Evolutionary conservation across 1,140 invertebrate genomes (phyloP), one percentile per base, ranked within the genome.

Genomic region (Brachionus sp.): DNA sequence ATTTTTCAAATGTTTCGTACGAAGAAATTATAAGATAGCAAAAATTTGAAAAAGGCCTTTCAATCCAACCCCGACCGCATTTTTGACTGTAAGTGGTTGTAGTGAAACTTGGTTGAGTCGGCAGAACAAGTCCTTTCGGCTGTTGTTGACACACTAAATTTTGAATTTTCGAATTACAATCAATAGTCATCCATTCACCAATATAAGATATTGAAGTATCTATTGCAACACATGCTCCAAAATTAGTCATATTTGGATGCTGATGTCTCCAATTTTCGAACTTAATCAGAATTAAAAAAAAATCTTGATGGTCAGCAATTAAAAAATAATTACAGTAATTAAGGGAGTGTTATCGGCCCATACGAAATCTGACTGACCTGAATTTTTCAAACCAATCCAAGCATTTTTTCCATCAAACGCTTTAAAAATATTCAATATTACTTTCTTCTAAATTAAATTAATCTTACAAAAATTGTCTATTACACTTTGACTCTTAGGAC

Each of bases 111-210:
- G 77, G 12, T 66, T 39, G 46, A 16, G 77, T 39, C n/a, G 77
- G 77, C 13, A 62, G 5, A 23, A 42, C 70, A 46, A 25, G 6
- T 50, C 70, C 42, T 35, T 25, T 19, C 42, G 77, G 35, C 9
- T 44, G 50, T 37, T 80, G 53, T 33, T 62, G 23, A 16, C 77
- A 80, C 16, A 62, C 33, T n/a, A 7, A 80, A 16, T 35, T 57
- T 10, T 16, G 6, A 33, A 80, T 9, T 39, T 57, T 57, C 0
- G 19, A 10, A 35, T 80, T 80, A 13, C 77, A 80, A 66, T 42
- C 77, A 57, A 80, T 62, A 25, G 50, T 62, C 77, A 62, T 80
- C 77, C 77, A 80, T 66, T 80, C 77, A 23, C 50, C 77, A 9
- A 57, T n/a, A 25, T 80, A 80, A 16, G 37, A 19, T 19, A 37